Conservation (phyloP, 1,140 invertebrate genomes). For the Nixonia krombeini region DNA sequence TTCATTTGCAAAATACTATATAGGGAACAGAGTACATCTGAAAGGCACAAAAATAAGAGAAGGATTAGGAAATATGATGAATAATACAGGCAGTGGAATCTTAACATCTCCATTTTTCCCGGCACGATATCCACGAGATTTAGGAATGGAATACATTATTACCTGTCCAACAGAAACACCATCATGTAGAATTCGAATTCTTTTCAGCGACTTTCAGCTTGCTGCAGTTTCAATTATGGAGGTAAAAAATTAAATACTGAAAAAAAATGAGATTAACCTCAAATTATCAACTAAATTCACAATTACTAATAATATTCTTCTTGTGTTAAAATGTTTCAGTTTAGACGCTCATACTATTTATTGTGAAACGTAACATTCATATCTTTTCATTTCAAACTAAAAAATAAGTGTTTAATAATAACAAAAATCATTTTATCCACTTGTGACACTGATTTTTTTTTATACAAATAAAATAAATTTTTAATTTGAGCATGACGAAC, state of each 20-base stretch:
- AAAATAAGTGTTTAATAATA: too few relatives aligned
- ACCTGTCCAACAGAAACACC: conserved; percentile 71
- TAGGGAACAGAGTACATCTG: conserved; percentile 77
- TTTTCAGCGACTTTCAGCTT: conserved; percentile 81
- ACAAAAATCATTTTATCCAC: too few relatives aligned
- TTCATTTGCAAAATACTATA: conserved; percentile 15
- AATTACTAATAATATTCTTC: too few relatives aligned
- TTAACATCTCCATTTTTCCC: conserved; percentile 81
- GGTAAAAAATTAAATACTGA: conserved; percentile 60
- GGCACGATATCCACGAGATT: conserved; percentile 78
- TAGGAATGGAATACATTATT: conserved; percentile 78
- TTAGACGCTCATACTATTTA: too few relatives aligned
- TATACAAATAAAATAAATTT: neutral
- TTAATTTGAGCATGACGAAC: neutral
- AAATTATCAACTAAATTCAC: too few relatives aligned
- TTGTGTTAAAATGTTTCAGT: too few relatives aligned
- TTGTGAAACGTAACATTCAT: too few relatives aligned
- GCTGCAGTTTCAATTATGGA: conserved; percentile 79
- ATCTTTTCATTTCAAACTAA: too few relatives aligned
- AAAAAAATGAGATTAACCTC: neutral
- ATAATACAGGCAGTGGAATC: conserved; percentile 66
- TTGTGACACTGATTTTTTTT: neutral
- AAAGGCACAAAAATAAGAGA: conserved; percentile 68
- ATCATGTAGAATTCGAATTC: conserved; percentile 75
- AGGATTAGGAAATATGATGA: conserved; percentile 60